These are phyloP conservation scores for Lochmaea capreae DNA, from an alignment of 2,888 invertebrate species.

Conservation along the genomic window DNA sequence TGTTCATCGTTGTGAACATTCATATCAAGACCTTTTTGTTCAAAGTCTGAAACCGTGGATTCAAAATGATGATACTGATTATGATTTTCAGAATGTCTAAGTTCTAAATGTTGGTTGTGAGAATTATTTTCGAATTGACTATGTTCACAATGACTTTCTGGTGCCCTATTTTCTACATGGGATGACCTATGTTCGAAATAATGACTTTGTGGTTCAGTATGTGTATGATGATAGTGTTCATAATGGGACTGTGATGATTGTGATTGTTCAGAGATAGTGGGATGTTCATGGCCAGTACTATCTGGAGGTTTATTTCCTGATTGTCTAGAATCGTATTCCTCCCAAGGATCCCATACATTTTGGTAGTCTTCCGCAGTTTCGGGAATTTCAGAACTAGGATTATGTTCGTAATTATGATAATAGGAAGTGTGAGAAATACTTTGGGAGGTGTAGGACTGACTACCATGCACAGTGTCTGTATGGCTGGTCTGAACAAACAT, in stretches of 20 bases:
- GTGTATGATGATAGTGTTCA: constrained; percentile 1
- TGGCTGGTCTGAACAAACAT: constrained; percentile 55
- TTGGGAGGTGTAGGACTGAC: constrained; percentile 43
- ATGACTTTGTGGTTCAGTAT: constrained; percentile 17
- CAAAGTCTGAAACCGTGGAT: not conserved
- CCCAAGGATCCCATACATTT: constrained; percentile 80
- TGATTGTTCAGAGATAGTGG: constrained; percentile 17
- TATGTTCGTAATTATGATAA: constrained; percentile 27
- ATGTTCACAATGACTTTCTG: constrained; percentile 14
- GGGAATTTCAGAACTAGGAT: constrained; percentile 37
- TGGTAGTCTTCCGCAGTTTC: constrained; percentile 54
- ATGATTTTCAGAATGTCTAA: constrained; percentile 34
- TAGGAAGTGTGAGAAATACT: constrained; percentile 30
- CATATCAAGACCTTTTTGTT: constrained; percentile 4
- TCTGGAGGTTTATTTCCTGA: constrained; percentile 25
- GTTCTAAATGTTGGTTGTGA: constrained; percentile 25
- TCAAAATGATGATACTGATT: constrained; percentile 7
- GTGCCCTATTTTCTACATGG: constrained; percentile 11
- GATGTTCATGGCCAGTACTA: constrained; percentile 17
- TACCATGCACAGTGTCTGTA: constrained; percentile 47
- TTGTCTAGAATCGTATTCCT: constrained; percentile 69
- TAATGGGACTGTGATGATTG: constrained; percentile 20
- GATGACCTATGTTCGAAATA: constrained; percentile 13
- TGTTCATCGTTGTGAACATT: constrained; percentile 35
- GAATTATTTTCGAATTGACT: constrained; percentile 14